These are phyloP conservation scores for Lamellibrachia satsuma DNA, from an alignment of 2,888 invertebrate species.

Conservation along the genomic window DNA sequence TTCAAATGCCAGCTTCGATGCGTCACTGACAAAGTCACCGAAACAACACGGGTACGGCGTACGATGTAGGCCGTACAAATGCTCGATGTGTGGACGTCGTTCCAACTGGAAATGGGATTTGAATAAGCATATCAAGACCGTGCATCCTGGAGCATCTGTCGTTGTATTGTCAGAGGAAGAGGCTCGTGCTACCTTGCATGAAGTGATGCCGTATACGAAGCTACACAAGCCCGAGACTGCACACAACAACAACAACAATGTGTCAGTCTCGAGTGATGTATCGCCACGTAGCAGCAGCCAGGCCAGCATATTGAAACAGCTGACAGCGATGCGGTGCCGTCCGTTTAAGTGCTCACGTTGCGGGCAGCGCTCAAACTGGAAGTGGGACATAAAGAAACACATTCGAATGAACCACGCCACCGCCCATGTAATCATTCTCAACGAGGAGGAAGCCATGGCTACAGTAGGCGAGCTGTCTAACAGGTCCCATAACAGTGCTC, in stretches of 20 bases:
- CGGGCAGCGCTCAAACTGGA: slow-evolving; percentile 93
- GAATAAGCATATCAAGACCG: slow-evolving; percentile 83
- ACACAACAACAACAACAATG: not conserved
- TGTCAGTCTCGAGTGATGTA: not conserved
- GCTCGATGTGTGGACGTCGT: slow-evolving; percentile 90
- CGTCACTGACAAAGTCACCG: slow-evolving; percentile 29
- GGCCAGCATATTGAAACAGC: not conserved
- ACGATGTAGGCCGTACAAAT: slow-evolving; percentile 79
- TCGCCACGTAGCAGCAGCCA: not conserved
- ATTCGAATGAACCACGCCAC: slow-evolving; percentile 69
- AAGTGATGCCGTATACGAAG: slow-evolving; percentile 36
- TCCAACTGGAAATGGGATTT: slow-evolving; percentile 99
- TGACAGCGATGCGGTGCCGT: slow-evolving; percentile 30
- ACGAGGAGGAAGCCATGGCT: slow-evolving; percentile 54
- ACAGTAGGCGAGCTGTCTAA: slow-evolving; percentile 39
- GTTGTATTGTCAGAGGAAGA: slow-evolving; percentile 57
- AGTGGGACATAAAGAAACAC: slow-evolving; percentile 97
- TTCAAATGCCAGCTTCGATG: not conserved
- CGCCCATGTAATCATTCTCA: slow-evolving; percentile 51
- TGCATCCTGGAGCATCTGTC: slow-evolving; percentile 51
- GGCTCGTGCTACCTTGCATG: slow-evolving; percentile 53
- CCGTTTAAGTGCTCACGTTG: slow-evolving; percentile 95
- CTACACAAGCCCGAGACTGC: not conserved
- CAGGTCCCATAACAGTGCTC: not conserved
- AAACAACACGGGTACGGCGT: slow-evolving; percentile 35